phyloP scores from a whole-genome alignment of 2,113 vertebrate species.

The Pleuronectes platessa region DNA sequence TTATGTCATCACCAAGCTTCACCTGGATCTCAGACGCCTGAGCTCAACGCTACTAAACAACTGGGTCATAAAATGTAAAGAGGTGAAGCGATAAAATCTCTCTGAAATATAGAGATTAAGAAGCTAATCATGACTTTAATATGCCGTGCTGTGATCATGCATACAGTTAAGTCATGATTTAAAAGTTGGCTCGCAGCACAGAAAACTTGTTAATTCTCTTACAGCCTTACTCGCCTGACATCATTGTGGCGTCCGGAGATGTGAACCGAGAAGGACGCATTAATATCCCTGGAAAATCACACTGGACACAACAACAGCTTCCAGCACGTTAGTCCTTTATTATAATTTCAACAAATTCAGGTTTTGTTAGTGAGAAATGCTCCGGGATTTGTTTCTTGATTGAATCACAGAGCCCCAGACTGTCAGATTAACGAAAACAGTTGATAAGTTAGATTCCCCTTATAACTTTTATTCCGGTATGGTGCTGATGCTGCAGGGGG shows the following conservation, averaged over 20 bases:
- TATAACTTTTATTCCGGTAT: conserved; percentile 19
- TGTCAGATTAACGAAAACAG: neutral
- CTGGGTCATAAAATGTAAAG: too few species aligned
- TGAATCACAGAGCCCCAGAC: neutral
- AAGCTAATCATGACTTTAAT: neutral
- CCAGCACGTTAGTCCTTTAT: neutral
- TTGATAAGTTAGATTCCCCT: conserved; percentile 18
- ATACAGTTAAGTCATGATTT: conserved; percentile 12
- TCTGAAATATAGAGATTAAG: neutral
- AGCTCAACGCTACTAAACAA: neutral
- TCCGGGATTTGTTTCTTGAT: neutral
- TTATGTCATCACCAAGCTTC: conserved; percentile 20
- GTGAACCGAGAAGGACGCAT: too few species aligned
- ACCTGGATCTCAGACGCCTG: conserved; percentile 7
- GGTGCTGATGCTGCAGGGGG: neutral
- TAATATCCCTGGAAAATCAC: too few species aligned
- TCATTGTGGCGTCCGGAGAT: neutral
- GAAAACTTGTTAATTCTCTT: neutral
- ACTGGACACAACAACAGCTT: neutral
- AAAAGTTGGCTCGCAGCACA: conserved; percentile 2
- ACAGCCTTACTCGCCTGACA: neutral
- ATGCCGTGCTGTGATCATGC: neutral
- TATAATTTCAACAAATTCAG: neutral
- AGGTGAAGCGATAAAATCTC: conserved; percentile 3
- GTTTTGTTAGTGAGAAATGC: neutral